These are phyloP conservation scores for Ctenopoma kingsleyae DNA, from an alignment of 2,797 vertebrate species.

Conservation along the genomic window DNA sequence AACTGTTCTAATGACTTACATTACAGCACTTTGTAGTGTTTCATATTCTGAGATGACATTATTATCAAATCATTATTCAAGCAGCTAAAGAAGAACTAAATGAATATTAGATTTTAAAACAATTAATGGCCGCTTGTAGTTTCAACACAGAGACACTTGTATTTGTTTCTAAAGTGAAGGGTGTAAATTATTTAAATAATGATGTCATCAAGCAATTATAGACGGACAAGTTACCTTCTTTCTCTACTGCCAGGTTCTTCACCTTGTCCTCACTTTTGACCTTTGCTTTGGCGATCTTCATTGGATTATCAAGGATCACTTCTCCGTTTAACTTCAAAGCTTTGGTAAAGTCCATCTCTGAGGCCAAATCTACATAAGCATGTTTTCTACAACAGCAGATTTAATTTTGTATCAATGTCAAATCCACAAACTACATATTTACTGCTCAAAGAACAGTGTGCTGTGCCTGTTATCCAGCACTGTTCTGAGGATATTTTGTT, in stretches of 20 bases:
- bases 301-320: conserved; percentile 86
- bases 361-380: conserved; percentile 90
- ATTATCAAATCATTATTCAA: neutral
- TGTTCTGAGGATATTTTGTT: too few relatives aligned
- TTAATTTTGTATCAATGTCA: neutral
- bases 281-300: conserved; percentile 90
- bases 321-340: conserved; percentile 90
- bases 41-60: neutral
- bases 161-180: too few relatives aligned
- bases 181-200: neutral
- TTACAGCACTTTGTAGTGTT: neutral
- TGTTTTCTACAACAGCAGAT: conserved; percentile 84
- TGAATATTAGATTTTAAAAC: neutral
- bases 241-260: conserved; percentile 70
- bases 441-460: neutral
- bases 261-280: conserved; percentile 61
- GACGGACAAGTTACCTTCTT: conserved; percentile 83
- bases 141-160: neutral
- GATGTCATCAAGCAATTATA: neutral
- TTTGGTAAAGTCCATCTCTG: conserved; percentile 90
- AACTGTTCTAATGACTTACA: neutral
- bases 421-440: neutral
- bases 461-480: too few relatives aligned
- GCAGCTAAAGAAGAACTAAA: neutral
- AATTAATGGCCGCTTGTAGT: neutral